Evolutionary conservation across 35 echinoderm and acorn worm species (phyloP).

Genomic region (Diadema setosum): DNA sequence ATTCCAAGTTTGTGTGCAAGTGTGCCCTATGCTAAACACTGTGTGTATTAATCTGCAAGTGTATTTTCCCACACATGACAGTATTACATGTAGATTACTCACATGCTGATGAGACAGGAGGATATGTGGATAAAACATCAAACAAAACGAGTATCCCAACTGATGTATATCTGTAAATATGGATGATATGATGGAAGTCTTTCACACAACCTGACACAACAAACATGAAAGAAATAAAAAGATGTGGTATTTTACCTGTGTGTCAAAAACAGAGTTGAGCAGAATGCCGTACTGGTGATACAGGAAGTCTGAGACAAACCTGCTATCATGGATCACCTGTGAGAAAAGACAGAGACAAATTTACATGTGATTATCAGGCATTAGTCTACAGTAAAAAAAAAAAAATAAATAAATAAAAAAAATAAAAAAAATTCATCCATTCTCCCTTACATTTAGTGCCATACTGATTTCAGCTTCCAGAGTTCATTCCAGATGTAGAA

Average conservation of each 20-base stretch:
- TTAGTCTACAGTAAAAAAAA: neutral
- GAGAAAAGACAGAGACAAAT: neutral
- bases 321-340: conserved; percentile 38
- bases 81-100: neutral
- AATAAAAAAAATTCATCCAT: neutral
- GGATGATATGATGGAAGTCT: neutral
- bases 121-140: neutral
- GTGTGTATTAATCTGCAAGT: too few relatives aligned
- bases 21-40: too few relatives aligned
- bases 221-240: neutral
- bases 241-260: neutral
- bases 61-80: neutral
- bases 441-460: neutral
- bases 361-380: too few relatives aligned
- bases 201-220: neutral
- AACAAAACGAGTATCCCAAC: too few relatives aligned
- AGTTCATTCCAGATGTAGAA: neutral
- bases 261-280: conserved; percentile 21
- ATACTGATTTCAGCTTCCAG: neutral
- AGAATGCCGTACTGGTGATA: conserved; percentile 24
- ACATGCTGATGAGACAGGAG: neutral
- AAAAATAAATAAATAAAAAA: neutral
- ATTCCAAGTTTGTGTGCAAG: too few relatives aligned
- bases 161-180: too few relatives aligned
- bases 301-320: conserved; percentile 2